Base-by-base conservation (phyloP, 1,140 invertebrate genomes). In the Leptinotarsa undecemlineata region DNA sequence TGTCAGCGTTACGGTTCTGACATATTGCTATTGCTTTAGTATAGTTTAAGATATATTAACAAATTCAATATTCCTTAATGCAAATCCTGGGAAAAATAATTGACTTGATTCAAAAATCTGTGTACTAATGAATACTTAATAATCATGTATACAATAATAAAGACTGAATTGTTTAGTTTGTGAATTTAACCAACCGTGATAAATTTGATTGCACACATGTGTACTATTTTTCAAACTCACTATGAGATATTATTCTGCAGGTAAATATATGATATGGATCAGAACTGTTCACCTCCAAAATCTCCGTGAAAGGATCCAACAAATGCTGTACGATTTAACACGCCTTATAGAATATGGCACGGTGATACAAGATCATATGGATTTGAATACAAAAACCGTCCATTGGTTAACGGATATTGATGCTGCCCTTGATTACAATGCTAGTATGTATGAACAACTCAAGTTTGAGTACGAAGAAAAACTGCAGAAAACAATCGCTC, bases 391-490 rank as follows among this genome's bases (percentile, higher is more conserved):
- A 15, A 85, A 82, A 68, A 93, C 92, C 1, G 89, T 94, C 1
- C 90, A 90, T 78, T 95, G 93, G 93, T 81, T 93, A 11, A 86
- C 87, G 71, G 88, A 90, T 63, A 93, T 94, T 17, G 90, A 91
- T 80, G 89, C 90, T 4, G 90, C 94, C 61, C 89, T 94, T 77
- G 90, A 93, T 21, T 88, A 89, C 81, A 92, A 92, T 83, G 89
- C 90, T 61, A 87, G 88, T 48, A 89, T 92, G 75, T 92, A 92
- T 81, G 95, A 96, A 86, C 89, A 90, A 47, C 91, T 90, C 62
- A 96, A 95, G 86, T 92, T 89, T 69, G 90, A 92, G 71, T 92
- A 95, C 81, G 95, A 97, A 86, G 93, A 95, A 80, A 88, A 88
- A 74, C 81, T 96, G 51, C 87, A 91, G 71, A 86, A 87, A 63